These are phyloP conservation scores for Himalopsyche tibetana DNA, from an alignment of 2,888 invertebrate genomes.

Conservation along the genomic window DNA sequence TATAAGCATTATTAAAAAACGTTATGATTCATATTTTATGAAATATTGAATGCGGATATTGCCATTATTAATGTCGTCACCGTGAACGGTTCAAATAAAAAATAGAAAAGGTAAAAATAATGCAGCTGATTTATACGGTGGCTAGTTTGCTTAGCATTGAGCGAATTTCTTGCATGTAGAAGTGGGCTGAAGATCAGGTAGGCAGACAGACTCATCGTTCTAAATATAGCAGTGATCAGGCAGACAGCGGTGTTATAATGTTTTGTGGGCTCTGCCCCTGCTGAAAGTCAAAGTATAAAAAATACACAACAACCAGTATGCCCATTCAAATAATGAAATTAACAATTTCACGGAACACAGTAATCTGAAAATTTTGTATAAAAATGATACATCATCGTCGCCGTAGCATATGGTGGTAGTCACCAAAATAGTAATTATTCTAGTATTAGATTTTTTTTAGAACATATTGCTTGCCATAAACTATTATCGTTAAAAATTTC, in stretches of 20 bases:
- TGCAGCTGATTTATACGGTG: constrained; percentile 22
- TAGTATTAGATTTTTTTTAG: no score
- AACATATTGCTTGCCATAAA: no score
- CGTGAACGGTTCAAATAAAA: constrained; percentile 20
- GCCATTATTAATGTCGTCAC: neutral
- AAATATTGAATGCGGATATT: neutral
- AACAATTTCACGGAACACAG: no score
- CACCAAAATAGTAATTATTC: no score
- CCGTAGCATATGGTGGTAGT: no score
- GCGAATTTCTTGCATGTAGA: constrained; percentile 15
- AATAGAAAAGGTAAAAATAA: neutral
- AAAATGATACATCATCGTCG: no score
- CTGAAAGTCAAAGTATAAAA: constrained; percentile 6
- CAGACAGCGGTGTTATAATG: constrained; percentile 2
- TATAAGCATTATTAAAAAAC: no score
- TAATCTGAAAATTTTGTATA: no score
- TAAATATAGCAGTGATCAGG: constrained; percentile 62
- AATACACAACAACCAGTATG: neutral
- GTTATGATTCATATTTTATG: constrained; percentile 3
- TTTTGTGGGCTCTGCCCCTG: neutral
- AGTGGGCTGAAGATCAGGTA: constrained; percentile 43
- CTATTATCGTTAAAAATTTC: no score
- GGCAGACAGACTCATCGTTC: constrained; percentile 58
- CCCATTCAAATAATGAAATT: no score
- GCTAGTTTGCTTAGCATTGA: neutral